phyloP scores from a whole-genome alignment of 1,140 invertebrate genomes.

The Teleopsis dalmanni region DNA sequence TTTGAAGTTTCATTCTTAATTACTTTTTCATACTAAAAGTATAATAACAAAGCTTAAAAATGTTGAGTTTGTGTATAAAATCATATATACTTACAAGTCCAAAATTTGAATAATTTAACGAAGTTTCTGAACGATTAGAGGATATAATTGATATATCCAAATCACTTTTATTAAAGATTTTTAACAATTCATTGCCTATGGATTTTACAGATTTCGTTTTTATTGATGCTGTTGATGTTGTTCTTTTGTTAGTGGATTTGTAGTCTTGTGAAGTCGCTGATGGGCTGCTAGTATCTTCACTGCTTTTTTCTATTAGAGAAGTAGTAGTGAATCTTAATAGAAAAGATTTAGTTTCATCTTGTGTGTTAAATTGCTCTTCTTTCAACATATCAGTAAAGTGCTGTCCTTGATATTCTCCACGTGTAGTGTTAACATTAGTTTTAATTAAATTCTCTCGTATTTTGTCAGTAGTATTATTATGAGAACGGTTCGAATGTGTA shows the following conservation, averaged over 20 bases:
- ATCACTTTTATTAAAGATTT: constrained; percentile 14
- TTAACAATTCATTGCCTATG: constrained; percentile 12
- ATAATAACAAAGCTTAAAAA: neutral
- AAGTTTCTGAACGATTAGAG: constrained; percentile 10
- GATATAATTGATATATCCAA: constrained; percentile 5
- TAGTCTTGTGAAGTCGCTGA: too few relatives aligned
- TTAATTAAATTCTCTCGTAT: too few relatives aligned
- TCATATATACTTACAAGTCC: constrained; percentile 15
- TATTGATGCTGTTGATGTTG: neutral
- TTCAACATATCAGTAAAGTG: neutral
- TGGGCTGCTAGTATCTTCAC: too few relatives aligned
- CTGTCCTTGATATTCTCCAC: neutral
- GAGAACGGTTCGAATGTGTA: too few relatives aligned
- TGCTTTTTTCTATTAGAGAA: too few relatives aligned
- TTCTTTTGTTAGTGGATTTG: neutral
- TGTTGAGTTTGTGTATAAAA: neutral
- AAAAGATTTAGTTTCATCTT: neutral
- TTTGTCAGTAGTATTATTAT: too few relatives aligned
- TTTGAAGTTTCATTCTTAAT: constrained; percentile 16
- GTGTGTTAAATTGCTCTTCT: neutral
- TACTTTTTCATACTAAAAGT: constrained; percentile 13
- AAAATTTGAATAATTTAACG: constrained; percentile 17
- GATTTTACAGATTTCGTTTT: constrained; percentile 2
- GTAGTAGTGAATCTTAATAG: too few relatives aligned
- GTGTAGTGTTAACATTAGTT: too few relatives aligned